Percentiles rank a stretch among this genome's conserved stretches.
Evolutionary conservation across 2,888 invertebrate species (phyloP).

Genomic region (Parnassius glacialis): DNA sequence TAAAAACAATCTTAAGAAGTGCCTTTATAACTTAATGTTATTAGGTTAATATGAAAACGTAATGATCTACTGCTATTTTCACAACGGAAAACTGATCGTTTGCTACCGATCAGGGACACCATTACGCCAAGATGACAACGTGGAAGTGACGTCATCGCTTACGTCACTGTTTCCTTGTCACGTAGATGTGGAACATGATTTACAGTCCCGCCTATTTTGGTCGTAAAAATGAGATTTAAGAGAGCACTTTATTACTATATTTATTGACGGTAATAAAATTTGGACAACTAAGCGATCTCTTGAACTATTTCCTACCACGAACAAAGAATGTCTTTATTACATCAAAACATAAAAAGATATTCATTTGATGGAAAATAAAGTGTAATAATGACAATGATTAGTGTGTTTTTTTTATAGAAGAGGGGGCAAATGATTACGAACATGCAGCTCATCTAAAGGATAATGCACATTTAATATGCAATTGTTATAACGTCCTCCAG

Average conservation of each 20-base stretch:
- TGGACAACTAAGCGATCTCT: neutral
- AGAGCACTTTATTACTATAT: conserved; percentile 9
- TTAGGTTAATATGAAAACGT: neutral
- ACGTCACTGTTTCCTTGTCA: conserved; percentile 1
- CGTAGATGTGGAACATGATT: conserved; percentile 3
- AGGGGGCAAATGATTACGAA: too few relatives aligned
- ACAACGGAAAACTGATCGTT: conserved; percentile 2
- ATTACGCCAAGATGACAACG: neutral
- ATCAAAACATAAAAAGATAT: too few relatives aligned
- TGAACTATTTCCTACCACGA: neutral
- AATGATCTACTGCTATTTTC: neutral
- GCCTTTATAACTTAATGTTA: neutral
- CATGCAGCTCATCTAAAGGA: too few relatives aligned
- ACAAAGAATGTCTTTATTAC: too few relatives aligned
- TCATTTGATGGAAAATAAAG: too few relatives aligned
- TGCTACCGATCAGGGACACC: neutral
- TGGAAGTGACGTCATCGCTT: conserved; percentile 10
- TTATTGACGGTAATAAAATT: conserved; percentile 14
- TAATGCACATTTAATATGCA: too few relatives aligned
- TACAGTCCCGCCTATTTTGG: conserved; percentile 11
- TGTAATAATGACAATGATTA: too few relatives aligned
- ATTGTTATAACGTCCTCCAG: too few relatives aligned
- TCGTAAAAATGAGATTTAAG: conserved; percentile 18
- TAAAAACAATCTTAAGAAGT: too few relatives aligned
- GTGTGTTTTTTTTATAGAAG: too few relatives aligned